Evolutionary conservation across 2,888 invertebrate genomes (phyloP), one percentile per base, ranked within the genome.

Genomic region (Eilema caniola): DNA sequence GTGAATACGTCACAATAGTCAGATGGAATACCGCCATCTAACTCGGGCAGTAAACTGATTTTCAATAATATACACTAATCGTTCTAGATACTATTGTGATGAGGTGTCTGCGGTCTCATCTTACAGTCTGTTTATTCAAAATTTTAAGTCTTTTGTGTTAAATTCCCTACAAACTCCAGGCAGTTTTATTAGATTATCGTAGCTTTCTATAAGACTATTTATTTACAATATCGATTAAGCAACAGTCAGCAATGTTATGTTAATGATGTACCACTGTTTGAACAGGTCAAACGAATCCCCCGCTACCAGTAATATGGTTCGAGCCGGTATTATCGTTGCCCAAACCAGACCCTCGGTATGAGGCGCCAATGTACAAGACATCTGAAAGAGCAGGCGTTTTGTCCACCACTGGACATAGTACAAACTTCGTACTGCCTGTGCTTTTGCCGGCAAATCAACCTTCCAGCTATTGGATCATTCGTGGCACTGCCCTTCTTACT

Each of bases 381-480:
- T 97, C 98, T 47, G 97, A 97, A 79, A 96, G 99, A 72, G 98
- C 98, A 28, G 99, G 99, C 60, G 96, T 96, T 0, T 95, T 99
- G 20, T 98, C 98, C 11, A 99, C 98, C 0, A 99, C 98, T 0
- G 99, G 99, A 0, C 98, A 98, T 92, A 98, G 98, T 83, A 99
- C 98, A 2, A 99, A 99, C 95, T 99, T 98, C 88, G 98, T 99
- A 47, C 96, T 98, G 61, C 96, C 98, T 0, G 97, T 98, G 73
- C 92, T 97, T 41, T 87, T 99, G 66, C 97, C 97, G 0, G 96
- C 97, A 0, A 86, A 91, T 24, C 93, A 96, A 77, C 90, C 96
- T 0, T 96, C 97, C 62, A 96, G 97, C 79, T 98, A 97, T 90
- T 99, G 99, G 99, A 98, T 98, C 81, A 96, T 98, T 62, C 97